Evolutionary conservation across 2,113 vertebrate genomes (phyloP).

Genomic region (Tylochromis polylepis): DNA sequence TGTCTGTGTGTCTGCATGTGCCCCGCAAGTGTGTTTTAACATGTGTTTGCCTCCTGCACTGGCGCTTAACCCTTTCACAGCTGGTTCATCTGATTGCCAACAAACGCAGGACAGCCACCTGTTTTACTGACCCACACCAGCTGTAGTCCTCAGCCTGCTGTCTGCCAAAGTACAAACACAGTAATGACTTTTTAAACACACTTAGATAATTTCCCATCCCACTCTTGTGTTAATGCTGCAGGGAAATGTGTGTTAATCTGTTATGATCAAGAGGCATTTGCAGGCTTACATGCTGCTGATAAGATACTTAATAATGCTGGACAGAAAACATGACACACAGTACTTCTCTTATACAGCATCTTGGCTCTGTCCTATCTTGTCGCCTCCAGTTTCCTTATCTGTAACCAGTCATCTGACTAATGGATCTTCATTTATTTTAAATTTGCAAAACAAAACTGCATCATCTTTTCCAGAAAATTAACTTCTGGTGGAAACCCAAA

Average conservation of each 20-base stretch:
- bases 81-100: background rate
- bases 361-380: background rate
- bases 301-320: background rate
- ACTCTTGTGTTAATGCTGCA: background rate
- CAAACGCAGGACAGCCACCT: background rate
- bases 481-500: background rate
- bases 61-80: constrained; percentile 3
- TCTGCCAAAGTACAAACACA: background rate
- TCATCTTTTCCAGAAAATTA: background rate
- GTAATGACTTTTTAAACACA: background rate
- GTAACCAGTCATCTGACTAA: background rate
- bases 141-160: background rate
- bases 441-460: background rate
- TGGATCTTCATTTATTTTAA: background rate
- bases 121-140: background rate
- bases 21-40: constrained; percentile 14
- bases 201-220: background rate
- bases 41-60: constrained; percentile 29
- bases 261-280: background rate
- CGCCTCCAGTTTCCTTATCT: background rate
- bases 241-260: background rate
- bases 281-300: background rate
- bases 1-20: constrained; percentile 22
- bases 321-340: background rate
- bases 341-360: background rate